These are phyloP conservation scores for Salvelinus sp. DNA, from an alignment of 2,113 vertebrate genomes.

Conservation along the genomic window DNA sequence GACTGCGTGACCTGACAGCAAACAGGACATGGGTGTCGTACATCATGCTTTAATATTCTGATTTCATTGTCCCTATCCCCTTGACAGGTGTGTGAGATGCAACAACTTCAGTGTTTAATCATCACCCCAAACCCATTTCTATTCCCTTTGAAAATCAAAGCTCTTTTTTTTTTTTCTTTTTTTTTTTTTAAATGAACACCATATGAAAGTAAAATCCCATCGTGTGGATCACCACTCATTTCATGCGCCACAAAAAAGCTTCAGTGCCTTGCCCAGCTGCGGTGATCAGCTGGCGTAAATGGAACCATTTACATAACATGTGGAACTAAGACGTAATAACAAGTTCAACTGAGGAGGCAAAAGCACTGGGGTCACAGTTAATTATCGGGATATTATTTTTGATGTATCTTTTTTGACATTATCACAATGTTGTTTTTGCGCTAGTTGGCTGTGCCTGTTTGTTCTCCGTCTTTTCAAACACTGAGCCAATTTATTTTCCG, in stretches of 20 bases:
- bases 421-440: too few species aligned
- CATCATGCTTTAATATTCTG: neutral
- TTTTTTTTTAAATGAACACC: neutral
- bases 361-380: neutral
- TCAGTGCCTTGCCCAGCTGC: neutral
- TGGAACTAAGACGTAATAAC: neutral
- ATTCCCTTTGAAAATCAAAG: neutral
- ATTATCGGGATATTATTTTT: too few species aligned
- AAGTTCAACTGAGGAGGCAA: neutral
- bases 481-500: too few species aligned
- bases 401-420: too few species aligned
- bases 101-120: too few species aligned
- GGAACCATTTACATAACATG: constrained; percentile 37
- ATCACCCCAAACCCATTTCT: neutral
- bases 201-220: constrained; percentile 9
- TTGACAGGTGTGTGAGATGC: neutral
- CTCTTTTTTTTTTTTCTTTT: neutral
- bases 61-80: neutral
- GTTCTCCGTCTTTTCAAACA: constrained; percentile 19
- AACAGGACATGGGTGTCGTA: neutral
- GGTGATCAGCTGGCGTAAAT: constrained; percentile 36
- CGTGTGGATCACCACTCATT: constrained; percentile 14
- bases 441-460: neutral
- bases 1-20: too few species aligned
- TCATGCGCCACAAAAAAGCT: constrained; percentile 23